Evolutionary conservation across 2,113 vertebrate species (phyloP), one percentile per base, ranked within the genome.

Genomic region (Asarcornis scutulata): DNA sequence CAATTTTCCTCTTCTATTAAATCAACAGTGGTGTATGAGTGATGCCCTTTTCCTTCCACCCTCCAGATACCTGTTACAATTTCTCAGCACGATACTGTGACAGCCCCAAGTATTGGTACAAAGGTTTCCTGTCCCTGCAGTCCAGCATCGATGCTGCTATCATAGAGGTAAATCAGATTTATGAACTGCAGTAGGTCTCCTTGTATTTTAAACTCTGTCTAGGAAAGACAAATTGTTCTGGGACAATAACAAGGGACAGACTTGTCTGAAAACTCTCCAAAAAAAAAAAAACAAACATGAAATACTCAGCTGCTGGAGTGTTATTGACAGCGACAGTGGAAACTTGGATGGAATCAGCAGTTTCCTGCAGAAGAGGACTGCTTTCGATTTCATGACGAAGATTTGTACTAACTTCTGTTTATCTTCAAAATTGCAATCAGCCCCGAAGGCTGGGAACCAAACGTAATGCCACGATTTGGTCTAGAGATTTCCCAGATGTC

Each of bases 51-150:
- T 17, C 21, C 64, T 81, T 25, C 72, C 48, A 3, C 38, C 79
- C 52, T 52, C 81, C 93, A 97, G 97, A 97, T 25, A 13, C 0
- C 31, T 97, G 97, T 38, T 50, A 15, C 2, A 6, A 97, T 1
- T 91, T 62, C 77, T 79, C 94, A 0, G 1, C 0, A 0, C 0
- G 0, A 0, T 1, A 42, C 44, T 98, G 98, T 20, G 0, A 63
- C 3, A 89, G 18, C 81, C 96, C 97, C 1, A 13, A 0, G 4
- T 98, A 97, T 36, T 98, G 98, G 98, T 91, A 96, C 63, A 52
- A 26, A 46, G 98, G 98, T 10, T 98, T 98, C 94, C 59, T 98
- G 15, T 97, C 97, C 76, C 94, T 98, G 48, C 98, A 98, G 91
- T 95, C 98, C 75, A 98, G 97, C 95, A 96, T 98, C 14, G 96